phyloP scores from a whole-genome alignment of 2,888 invertebrate genomes.

The Stegana nigrithorax region DNA sequence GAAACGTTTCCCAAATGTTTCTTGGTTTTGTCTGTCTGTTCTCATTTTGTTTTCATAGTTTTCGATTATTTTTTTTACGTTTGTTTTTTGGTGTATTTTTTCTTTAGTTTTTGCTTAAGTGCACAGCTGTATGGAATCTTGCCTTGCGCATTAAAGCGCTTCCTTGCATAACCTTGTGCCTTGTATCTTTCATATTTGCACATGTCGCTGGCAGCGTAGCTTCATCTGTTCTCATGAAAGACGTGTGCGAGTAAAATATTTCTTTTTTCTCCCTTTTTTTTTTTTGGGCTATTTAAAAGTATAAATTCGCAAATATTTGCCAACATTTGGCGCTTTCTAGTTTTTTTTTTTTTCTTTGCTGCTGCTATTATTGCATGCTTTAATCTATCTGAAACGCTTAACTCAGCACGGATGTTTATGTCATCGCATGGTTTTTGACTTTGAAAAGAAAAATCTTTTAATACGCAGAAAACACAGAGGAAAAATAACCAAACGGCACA shows the following conservation, averaged over 20 bases:
- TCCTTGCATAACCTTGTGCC: too few species aligned
- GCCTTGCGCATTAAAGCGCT: too few species aligned
- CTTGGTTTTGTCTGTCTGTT: background rate
- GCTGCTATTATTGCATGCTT: background rate
- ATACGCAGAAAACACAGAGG: too few species aligned
- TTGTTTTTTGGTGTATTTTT: background rate
- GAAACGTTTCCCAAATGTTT: background rate
- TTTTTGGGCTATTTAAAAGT: too few species aligned
- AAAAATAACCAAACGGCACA: too few species aligned
- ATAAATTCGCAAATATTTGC: background rate
- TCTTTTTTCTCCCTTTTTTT: too few species aligned
- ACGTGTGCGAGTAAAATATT: too few species aligned
- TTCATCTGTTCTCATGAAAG: too few species aligned
- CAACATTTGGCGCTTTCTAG: too few species aligned
- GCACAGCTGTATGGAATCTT: background rate
- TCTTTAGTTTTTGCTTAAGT: background rate
- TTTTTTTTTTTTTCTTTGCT: too few species aligned
- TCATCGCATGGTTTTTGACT: constrained; percentile 12
- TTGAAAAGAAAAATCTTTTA: constrained; percentile 11
- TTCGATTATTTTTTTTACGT: background rate
- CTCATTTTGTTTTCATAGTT: background rate
- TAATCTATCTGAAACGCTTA: background rate
- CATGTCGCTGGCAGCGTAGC: too few species aligned
- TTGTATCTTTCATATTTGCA: background rate
- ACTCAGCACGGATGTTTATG: constrained; percentile 6